Evolutionary conservation across 2,113 vertebrate species (phyloP).

Genomic region (Ramphastos sulfuratus): DNA sequence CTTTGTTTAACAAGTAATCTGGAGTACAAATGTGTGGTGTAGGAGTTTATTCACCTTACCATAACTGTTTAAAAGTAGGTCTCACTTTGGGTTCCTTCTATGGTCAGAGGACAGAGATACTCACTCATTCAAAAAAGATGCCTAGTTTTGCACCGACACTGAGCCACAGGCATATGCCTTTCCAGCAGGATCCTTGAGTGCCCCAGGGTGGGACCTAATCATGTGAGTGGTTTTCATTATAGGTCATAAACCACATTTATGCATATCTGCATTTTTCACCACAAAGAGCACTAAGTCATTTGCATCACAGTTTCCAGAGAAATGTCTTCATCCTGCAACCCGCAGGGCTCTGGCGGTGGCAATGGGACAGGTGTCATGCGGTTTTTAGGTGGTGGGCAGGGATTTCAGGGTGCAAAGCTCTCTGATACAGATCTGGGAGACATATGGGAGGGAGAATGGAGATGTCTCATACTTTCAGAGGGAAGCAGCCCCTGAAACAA

Average conservation of each 20-base stretch:
- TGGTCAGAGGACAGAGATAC: neutral
- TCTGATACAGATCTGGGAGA: neutral
- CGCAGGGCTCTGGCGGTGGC: neutral
- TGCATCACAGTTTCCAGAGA: neutral
- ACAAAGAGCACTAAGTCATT: fast-evolving
- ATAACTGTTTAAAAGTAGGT: neutral
- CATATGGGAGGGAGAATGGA: neutral
- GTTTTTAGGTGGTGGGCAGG: neutral
- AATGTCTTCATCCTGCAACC: neutral
- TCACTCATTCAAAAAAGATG: neutral
- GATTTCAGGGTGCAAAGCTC: neutral
- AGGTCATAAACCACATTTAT: neutral
- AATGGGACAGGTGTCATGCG: neutral
- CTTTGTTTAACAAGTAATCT: neutral
- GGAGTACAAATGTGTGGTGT: neutral
- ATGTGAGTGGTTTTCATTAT: neutral
- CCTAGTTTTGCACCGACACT: neutral
- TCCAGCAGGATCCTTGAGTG: neutral
- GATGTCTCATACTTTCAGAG: neutral
- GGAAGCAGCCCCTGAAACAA: neutral
- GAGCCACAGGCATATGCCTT: neutral
- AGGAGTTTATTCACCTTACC: neutral
- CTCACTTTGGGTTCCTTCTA: neutral
- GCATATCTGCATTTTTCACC: neutral
- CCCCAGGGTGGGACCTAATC: neutral